A percentile compares a stretch with the other conserved stretches of the same genome.
These are phyloP conservation scores for Butorides virescens DNA, from an alignment of 2,113 vertebrate species.

Conservation along the genomic window DNA sequence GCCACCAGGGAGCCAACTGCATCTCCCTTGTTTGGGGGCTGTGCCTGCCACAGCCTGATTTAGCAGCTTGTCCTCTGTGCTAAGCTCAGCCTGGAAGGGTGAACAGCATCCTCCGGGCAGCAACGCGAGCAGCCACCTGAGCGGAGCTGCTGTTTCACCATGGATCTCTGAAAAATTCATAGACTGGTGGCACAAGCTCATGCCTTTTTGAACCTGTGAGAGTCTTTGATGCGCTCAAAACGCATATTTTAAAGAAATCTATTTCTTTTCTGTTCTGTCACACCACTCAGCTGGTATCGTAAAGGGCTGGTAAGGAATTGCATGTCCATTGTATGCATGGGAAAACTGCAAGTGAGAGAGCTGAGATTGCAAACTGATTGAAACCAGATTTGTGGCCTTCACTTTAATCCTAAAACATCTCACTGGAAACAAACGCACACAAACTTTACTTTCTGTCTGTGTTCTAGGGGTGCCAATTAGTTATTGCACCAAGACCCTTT, in stretches of 20 bases:
- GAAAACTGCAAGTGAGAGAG: background rate
- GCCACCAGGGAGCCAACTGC: background rate
- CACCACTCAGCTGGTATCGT: background rate
- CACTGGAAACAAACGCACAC: background rate
- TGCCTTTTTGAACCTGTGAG: background rate
- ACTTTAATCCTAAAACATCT: background rate
- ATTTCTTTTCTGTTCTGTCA: background rate
- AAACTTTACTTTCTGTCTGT: background rate
- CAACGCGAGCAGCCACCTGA: accelerated
- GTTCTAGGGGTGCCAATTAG: background rate
- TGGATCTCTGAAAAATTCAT: background rate
- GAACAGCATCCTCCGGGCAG: background rate
- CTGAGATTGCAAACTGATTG: background rate
- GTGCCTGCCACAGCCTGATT: background rate
- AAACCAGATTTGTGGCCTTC: background rate
- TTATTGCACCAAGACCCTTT: conserved; percentile 15
- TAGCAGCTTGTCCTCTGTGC: background rate
- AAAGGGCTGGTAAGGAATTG: background rate
- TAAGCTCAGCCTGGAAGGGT: background rate
- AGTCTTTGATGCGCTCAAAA: background rate
- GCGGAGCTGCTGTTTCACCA: background rate
- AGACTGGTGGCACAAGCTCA: background rate
- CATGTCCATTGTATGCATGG: accelerated
- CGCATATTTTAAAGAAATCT: background rate
- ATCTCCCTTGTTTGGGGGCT: background rate